Conservation (phyloP, 2,888 invertebrate genomes). For the Cantharis nigra region DNA sequence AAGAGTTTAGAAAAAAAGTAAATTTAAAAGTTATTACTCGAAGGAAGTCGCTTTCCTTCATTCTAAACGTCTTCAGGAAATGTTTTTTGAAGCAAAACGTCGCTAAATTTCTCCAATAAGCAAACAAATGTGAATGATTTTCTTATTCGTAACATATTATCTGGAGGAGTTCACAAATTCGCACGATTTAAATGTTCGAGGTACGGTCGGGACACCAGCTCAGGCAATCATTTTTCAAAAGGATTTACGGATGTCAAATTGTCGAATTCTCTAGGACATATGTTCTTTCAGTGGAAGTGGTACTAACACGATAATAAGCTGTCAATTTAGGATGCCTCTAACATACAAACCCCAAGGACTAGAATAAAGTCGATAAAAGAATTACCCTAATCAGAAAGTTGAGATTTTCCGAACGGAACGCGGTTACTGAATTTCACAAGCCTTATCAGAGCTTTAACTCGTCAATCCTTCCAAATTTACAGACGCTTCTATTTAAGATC, state of each 20-base stretch:
- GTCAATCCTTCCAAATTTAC: conserved; percentile 19
- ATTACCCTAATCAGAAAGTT: conserved; percentile 6
- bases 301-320: conserved; percentile 15
- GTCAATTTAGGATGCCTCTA: conserved; percentile 7
- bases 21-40: background rate
- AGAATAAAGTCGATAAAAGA: conserved; percentile 4
- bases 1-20: background rate
- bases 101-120: conserved; percentile 11
- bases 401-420: conserved; percentile 4
- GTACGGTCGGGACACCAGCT: background rate
- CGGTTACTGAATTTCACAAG: conserved; percentile 9
- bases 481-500: conserved; percentile 18
- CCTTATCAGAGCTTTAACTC: conserved; percentile 16
- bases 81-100: conserved; percentile 7
- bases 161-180: conserved; percentile 1
- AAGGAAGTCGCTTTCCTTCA: background rate
- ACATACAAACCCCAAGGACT: background rate
- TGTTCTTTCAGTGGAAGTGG: conserved; percentile 2
- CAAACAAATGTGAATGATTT: conserved; percentile 11
- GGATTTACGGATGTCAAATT: conserved; percentile 16
- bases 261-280: conserved; percentile 7
- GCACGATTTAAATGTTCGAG: conserved; percentile 5
- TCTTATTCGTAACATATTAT: conserved; percentile 5
- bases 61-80: conserved; percentile 3
- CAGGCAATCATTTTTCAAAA: conserved; percentile 14